A percentile compares a stretch with the other conserved stretches of the same genome.
These are phyloP conservation scores for Nasua narica DNA, from an alignment of 2,797 vertebrate genomes.

Conservation along the genomic window DNA sequence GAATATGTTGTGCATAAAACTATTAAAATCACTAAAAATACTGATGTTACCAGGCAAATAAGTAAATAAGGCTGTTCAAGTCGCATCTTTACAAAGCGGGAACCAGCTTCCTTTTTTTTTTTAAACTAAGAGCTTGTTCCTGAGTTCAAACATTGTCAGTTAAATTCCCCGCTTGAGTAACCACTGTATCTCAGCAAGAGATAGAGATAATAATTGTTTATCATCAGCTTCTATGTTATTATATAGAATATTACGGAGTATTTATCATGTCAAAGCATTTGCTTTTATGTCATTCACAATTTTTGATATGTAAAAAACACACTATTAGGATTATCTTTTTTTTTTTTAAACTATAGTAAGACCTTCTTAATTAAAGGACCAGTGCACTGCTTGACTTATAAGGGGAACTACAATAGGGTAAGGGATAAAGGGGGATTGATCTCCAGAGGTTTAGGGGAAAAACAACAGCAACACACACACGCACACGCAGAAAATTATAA, in stretches of 20 bases:
- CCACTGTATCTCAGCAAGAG: not conserved
- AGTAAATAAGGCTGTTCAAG: not conserved
- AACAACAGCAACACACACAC: not conserved
- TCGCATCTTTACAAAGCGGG: not conserved
- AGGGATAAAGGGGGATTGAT: not conserved
- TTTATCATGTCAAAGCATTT: not conserved
- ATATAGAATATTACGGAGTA: not conserved
- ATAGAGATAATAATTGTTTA: not conserved
- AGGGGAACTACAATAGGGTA: not conserved
- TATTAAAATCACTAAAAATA: not conserved
- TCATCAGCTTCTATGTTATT: not conserved
- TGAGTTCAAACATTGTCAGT: not conserved
- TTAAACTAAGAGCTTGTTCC: not conserved
- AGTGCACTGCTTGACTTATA: not conserved
- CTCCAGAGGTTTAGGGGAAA: not conserved
- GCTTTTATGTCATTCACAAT: not conserved
- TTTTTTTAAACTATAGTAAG: not conserved
- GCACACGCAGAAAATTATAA: not conserved
- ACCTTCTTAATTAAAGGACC: not conserved
- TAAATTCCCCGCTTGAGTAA: not conserved
- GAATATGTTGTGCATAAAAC: not conserved
- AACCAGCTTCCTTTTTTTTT: not conserved
- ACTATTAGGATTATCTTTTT: not conserved
- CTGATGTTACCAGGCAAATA: not conserved
- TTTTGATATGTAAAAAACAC: not conserved